These are phyloP conservation scores for Drosophila dives DNA, from an alignment of 2,888 invertebrate genomes.

Conservation along the genomic window DNA sequence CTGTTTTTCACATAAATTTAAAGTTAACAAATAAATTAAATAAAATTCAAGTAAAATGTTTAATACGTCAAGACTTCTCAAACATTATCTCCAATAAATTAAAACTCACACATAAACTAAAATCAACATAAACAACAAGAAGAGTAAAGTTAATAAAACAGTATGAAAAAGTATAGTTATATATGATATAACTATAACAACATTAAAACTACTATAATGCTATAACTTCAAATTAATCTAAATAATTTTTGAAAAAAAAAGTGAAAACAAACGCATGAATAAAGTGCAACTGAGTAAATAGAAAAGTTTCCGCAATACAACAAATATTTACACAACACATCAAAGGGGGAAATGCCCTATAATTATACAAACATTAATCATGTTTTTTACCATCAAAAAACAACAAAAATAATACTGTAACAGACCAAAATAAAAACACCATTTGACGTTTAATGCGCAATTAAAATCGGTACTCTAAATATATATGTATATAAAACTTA, in stretches of 20 bases:
- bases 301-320: slow-evolving; percentile 10
- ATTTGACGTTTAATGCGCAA: slow-evolving; percentile 8
- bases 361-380: slow-evolving; percentile 34
- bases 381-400: slow-evolving; percentile 6
- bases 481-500: too few relatives aligned
- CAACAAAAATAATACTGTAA: slow-evolving; percentile 13
- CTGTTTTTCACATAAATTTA: accelerated
- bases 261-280: background rate
- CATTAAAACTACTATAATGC: background rate
- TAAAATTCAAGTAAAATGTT: too few relatives aligned
- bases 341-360: slow-evolving; percentile 2
- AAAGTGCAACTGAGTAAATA: slow-evolving; percentile 7
- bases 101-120: too few relatives aligned
- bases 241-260: background rate
- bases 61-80: too few relatives aligned
- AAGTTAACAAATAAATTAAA: background rate
- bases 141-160: too few relatives aligned
- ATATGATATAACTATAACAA: background rate
- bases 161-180: too few relatives aligned
- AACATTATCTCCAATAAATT: too few relatives aligned
- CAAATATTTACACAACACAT: slow-evolving; percentile 25
- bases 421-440: background rate
- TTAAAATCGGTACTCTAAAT: slow-evolving; percentile 13
- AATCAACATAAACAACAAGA: too few relatives aligned
- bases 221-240: background rate